Evolutionary conservation across 2,888 invertebrate species (phyloP).

Genomic region (Parnassius apollo): DNA sequence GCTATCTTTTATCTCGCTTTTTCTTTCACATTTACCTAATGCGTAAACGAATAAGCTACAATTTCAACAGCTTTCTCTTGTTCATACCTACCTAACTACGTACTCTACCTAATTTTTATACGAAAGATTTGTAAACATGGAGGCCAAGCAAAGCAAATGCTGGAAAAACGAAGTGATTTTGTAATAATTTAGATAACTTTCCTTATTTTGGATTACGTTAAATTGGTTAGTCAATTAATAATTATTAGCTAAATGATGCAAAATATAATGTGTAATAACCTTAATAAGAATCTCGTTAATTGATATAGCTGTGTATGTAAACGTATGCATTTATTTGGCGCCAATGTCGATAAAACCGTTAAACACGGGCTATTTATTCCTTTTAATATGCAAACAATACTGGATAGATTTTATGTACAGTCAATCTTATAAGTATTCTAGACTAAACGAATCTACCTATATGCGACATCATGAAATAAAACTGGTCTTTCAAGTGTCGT

Average conservation of each 20-base stretch:
- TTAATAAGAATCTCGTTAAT: slow-evolving; percentile 31
- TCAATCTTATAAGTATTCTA: not conserved
- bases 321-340: slow-evolving; percentile 80
- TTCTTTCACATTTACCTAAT: slow-evolving; percentile 35
- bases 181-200: slow-evolving; percentile 30
- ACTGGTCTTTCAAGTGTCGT: slow-evolving; percentile 75
- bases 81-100: slow-evolving; percentile 43
- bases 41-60: slow-evolving; percentile 57
- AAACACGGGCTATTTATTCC: slow-evolving; percentile 38
- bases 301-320: slow-evolving; percentile 49
- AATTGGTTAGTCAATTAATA: slow-evolving; percentile 49
- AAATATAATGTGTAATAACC: slow-evolving; percentile 29
- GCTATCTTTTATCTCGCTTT: slow-evolving; percentile 57
- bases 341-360: slow-evolving; percentile 75
- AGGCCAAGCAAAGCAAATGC: slow-evolving; percentile 52
- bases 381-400: slow-evolving; percentile 14
- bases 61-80: slow-evolving; percentile 67
- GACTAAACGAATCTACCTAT: slow-evolving; percentile 30
- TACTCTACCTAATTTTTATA: slow-evolving; percentile 56
- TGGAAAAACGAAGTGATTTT: slow-evolving; percentile 49
- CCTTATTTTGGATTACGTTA: slow-evolving; percentile 39
- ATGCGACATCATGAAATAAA: slow-evolving; percentile 57
- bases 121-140: slow-evolving; percentile 80
- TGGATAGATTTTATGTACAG: not conserved
- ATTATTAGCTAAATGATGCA: slow-evolving; percentile 20